Evolutionary conservation across 1,140 invertebrate genomes (phyloP).

Genomic region (Medauroidea extradentata): DNA sequence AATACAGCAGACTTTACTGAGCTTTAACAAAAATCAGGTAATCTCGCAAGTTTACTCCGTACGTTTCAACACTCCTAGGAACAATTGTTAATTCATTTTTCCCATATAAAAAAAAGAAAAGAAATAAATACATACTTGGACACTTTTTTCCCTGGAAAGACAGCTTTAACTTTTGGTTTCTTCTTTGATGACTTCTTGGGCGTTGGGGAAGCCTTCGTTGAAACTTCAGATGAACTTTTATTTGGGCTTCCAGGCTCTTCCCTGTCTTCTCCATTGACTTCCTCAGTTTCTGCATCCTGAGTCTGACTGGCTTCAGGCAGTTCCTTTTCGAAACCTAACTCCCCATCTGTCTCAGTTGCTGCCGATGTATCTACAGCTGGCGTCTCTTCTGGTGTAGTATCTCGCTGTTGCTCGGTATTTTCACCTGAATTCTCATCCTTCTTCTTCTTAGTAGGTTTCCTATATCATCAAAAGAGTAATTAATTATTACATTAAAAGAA

Average conservation of each 20-base stretch:
- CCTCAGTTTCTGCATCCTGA: constrained; percentile 38
- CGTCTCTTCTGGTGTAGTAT: constrained; percentile 33
- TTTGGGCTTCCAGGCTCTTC: constrained; percentile 6
- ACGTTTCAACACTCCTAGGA: too few species aligned
- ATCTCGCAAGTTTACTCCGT: too few species aligned
- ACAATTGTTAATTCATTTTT: too few species aligned
- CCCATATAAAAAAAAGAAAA: too few species aligned
- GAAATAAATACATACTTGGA: constrained; percentile 38
- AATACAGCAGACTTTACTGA: too few species aligned
- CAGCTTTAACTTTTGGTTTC: constrained; percentile 33
- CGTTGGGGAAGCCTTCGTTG: constrained; percentile 1
- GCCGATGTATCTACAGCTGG: too few species aligned
- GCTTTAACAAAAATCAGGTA: too few species aligned
- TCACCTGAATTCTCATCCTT: constrained; percentile 32
- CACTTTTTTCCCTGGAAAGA: constrained; percentile 22
- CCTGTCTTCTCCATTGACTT: constrained; percentile 5
- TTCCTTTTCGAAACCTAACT: constrained; percentile 36
- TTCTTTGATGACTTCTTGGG: constrained; percentile 36
- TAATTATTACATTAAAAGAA: too few species aligned
- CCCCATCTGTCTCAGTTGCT: constrained; percentile 10
- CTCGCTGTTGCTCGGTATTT: constrained; percentile 29
- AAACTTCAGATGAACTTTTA: constrained; percentile 1
- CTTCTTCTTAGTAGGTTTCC: constrained; percentile 42
- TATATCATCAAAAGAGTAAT: neutral
- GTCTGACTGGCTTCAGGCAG: constrained; percentile 44